Evolutionary conservation across 1,140 invertebrate species (phyloP).

Genomic region (Spodoptera frugiperda): DNA sequence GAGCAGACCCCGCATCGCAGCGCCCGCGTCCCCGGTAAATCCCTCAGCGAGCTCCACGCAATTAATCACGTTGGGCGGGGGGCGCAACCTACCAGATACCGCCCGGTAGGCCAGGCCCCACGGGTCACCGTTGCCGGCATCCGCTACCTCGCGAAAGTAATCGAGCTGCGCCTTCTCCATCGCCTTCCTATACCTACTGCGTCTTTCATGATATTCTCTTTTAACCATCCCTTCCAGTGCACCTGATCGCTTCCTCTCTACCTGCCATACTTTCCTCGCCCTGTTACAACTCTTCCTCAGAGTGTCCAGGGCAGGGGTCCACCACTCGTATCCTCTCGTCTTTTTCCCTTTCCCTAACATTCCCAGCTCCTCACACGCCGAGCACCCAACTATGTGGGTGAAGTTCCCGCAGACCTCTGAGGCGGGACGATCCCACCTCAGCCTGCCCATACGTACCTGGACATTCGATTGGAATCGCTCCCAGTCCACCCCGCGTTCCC

Average conservation of each 20-base stretch:
- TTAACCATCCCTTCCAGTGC: not conserved
- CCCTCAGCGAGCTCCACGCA: not conserved
- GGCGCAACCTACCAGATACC: constrained; percentile 45
- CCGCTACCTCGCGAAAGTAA: constrained; percentile 43
- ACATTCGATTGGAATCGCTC: not conserved
- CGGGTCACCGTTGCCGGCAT: constrained; percentile 57
- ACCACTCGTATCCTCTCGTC: not conserved
- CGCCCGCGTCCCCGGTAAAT: not conserved
- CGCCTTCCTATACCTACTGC: not conserved
- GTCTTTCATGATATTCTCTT: not conserved
- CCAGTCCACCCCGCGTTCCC: not conserved
- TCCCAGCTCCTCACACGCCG: not conserved
- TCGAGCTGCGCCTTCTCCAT: not conserved
- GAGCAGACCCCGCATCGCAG: constrained; percentile 38
- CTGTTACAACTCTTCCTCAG: not conserved
- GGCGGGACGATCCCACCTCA: not conserved
- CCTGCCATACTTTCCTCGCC: not conserved
- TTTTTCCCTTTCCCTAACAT: not conserved
- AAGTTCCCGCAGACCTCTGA: not conserved
- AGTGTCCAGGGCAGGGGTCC: no score
- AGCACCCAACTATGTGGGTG: not conserved
- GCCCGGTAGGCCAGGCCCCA: constrained; percentile 58
- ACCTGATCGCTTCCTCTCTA: not conserved
- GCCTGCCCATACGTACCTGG: not conserved
- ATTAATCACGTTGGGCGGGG: constrained; percentile 30